Percentiles rank a stretch among this genome's conserved stretches.
These are phyloP conservation scores for Drosophila nannoptera DNA, from an alignment of 1,140 invertebrate species.

Conservation along the genomic window DNA sequence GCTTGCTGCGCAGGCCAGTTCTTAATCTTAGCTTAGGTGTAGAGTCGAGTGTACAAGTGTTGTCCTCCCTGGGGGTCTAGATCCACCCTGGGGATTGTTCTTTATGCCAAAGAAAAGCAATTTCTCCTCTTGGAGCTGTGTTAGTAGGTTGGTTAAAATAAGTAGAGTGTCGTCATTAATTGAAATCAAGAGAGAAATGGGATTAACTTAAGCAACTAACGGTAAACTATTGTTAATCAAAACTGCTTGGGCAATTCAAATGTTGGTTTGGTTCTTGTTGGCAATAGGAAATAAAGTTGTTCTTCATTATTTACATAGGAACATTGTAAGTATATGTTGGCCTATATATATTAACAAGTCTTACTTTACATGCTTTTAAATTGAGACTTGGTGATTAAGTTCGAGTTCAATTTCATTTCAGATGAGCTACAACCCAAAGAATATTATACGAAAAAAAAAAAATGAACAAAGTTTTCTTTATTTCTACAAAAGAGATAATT, in stretches of 20 bases:
- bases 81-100: conserved; percentile 1
- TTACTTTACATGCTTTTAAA: conserved; percentile 61
- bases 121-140: conserved; percentile 49
- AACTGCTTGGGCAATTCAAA: conserved; percentile 24
- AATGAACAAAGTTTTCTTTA: conserved; percentile 11
- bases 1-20: conserved; percentile 22
- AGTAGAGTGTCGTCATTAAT: conserved; percentile 42
- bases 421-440: conserved; percentile 55
- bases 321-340: conserved; percentile 37
- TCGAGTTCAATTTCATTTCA: conserved; percentile 28
- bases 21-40: conserved; percentile 45
- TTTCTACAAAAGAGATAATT: conserved; percentile 36
- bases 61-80: conserved; percentile 2
- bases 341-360: conserved; percentile 47
- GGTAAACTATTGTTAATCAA: conserved; percentile 41
- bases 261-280: conserved; percentile 6
- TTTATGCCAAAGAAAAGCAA: conserved; percentile 21
- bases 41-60: conserved; percentile 48
- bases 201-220: conserved; percentile 45
- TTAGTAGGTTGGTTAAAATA: conserved; percentile 66
- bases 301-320: conserved; percentile 55
- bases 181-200: conserved; percentile 36
- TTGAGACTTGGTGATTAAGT: conserved; percentile 46
- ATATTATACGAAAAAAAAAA: conserved; percentile 23
- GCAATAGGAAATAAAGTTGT: conserved; percentile 25